Percentiles rank a stretch among this genome's conserved stretches.
Evolutionary conservation across 2,113 vertebrate genomes (phyloP).

Genomic region (chimpanzee (Pan troglodytes)): NHGRI_mPanTro3-v2.1_pri NC_072404.2:80782001-80782500

Average conservation of each 20-base stretch:
- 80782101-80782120: neutral
- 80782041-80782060: neutral
- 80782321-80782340: conserved; percentile 51
- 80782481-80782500: neutral
- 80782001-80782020: neutral
- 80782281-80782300: conserved; percentile 67
- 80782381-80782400: neutral
- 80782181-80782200: neutral
- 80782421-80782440: neutral
- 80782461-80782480: neutral
- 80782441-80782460: neutral
- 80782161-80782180: conserved; percentile 25
- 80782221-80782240: conserved; percentile 45
- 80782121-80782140: neutral
- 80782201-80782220: neutral
- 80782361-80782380: conserved; percentile 35
- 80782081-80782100: neutral
- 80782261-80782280: conserved; percentile 69
- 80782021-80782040: neutral
- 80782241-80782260: conserved; percentile 66
- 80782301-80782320: conserved; percentile 42
- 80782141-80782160: neutral
- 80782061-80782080: neutral
- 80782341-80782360: conserved; percentile 40
- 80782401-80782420: neutral